Evolutionary conservation across 2,888 invertebrate genomes (phyloP).

Genomic region (Caenorhabditis sp.): DNA sequence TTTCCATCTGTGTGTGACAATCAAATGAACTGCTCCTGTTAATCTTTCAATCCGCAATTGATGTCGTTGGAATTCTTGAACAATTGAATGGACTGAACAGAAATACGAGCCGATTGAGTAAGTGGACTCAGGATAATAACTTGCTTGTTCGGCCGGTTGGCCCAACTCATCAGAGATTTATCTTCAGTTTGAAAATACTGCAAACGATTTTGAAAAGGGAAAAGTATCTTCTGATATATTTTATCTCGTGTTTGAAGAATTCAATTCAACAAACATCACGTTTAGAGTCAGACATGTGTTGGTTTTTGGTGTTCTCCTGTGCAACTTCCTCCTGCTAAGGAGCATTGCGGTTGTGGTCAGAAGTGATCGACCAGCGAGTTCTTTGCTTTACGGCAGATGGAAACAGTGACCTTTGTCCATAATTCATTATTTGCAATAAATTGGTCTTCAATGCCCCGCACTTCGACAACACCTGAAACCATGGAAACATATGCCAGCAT

Average conservation of each 20-base stretch:
- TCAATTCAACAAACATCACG: conserved; percentile 26
- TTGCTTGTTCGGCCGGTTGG: no score
- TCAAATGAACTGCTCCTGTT: conserved; percentile 62
- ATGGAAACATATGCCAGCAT: conserved; percentile 4
- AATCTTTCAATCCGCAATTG: conserved; percentile 4
- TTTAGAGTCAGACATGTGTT: conserved; percentile 19
- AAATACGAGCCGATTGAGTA: no score
- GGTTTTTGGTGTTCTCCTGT: conserved; percentile 41
- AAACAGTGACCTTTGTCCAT: conserved; percentile 19
- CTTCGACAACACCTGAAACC: not conserved
- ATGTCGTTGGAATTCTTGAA: not conserved
- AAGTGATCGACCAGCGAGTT: conserved; percentile 18
- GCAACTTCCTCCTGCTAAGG: conserved; percentile 36
- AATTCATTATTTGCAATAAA: conserved; percentile 16
- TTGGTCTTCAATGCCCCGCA: conserved; percentile 1
- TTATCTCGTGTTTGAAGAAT: no score
- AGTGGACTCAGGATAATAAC: no score
- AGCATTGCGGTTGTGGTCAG: conserved; percentile 23
- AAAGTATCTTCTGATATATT: no score
- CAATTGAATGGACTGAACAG: no score
- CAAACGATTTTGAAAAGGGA: no score
- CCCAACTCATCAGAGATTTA: no score
- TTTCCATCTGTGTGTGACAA: conserved; percentile 19
- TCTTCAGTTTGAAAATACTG: no score
- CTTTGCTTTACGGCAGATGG: conserved; percentile 13